phyloP scores from a whole-genome alignment of 2,113 vertebrate species.

The Axis porcinus region DNA sequence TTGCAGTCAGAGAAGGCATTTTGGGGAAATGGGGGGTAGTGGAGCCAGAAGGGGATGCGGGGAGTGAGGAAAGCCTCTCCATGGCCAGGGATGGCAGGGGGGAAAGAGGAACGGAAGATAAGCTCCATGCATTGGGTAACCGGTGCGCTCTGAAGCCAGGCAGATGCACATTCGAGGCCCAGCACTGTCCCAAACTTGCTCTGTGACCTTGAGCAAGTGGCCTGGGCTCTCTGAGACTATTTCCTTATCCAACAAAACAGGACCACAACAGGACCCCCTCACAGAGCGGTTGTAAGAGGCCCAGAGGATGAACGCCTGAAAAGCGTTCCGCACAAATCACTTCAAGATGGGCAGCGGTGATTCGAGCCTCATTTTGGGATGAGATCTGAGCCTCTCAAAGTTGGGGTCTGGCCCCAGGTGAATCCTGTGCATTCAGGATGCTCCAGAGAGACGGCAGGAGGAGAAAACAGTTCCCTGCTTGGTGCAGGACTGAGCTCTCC shows the following conservation, averaged over 20 bases:
- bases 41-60: rapidly evolving
- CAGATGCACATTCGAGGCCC: background rate
- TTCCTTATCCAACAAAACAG: background rate
- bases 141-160: background rate
- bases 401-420: background rate
- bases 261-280: too few relatives aligned
- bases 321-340: rapidly evolving
- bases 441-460: background rate
- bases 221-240: background rate
- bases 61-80: background rate
- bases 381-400: background rate
- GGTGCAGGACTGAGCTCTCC: rapidly evolving
- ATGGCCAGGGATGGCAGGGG: rapidly evolving
- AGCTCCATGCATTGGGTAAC: rapidly evolving
- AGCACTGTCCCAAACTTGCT: background rate
- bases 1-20: background rate
- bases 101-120: background rate
- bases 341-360: rapidly evolving
- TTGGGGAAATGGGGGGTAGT: rapidly evolving
- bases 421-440: background rate
- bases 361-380: background rate
- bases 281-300: background rate
- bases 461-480: rapidly evolving
- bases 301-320: rapidly evolving
- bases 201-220: background rate